These are phyloP conservation scores for Junco hyemalis DNA, from an alignment of 2,113 vertebrate genomes.

Conservation along the genomic window DNA sequence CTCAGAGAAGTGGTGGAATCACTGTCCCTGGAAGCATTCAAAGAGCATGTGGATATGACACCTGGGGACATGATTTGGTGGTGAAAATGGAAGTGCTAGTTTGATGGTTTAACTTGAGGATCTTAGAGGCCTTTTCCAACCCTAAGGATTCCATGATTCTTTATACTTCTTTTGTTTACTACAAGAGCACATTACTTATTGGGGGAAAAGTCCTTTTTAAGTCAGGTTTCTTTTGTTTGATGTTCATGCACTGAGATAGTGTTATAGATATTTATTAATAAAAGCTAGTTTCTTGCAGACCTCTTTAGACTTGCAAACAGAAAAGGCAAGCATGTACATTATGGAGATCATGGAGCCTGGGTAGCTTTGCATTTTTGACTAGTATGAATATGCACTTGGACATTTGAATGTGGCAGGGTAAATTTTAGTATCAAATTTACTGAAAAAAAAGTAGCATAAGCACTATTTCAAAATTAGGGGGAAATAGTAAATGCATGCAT, in stretches of 20 bases:
- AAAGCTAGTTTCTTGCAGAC: not conserved
- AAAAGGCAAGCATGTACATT: not conserved
- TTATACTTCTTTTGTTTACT: not conserved
- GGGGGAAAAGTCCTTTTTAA: fast-evolving
- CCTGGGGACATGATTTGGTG: not conserved
- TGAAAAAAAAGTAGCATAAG: not conserved
- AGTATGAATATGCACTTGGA: not conserved
- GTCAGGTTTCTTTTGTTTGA: not conserved
- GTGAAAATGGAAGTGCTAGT: not conserved
- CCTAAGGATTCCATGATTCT: not conserved
- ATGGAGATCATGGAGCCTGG: not conserved
- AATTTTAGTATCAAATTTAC: not conserved
- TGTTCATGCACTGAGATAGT: not conserved
- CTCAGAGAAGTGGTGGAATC: not conserved
- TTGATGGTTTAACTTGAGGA: not conserved
- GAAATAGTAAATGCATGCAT: not conserved
- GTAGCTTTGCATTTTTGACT: not conserved
- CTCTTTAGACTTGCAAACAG: fast-evolving
- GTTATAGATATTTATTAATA: not conserved
- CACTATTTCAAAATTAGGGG: not conserved
- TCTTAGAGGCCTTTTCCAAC: not conserved
- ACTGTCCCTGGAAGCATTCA: not conserved
- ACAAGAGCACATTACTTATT: not conserved
- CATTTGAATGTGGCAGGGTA: not conserved
- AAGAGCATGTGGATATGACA: not conserved